Evolutionary conservation across 2,113 vertebrate species (phyloP).

Genomic region (Macaca mulatta): DNA sequence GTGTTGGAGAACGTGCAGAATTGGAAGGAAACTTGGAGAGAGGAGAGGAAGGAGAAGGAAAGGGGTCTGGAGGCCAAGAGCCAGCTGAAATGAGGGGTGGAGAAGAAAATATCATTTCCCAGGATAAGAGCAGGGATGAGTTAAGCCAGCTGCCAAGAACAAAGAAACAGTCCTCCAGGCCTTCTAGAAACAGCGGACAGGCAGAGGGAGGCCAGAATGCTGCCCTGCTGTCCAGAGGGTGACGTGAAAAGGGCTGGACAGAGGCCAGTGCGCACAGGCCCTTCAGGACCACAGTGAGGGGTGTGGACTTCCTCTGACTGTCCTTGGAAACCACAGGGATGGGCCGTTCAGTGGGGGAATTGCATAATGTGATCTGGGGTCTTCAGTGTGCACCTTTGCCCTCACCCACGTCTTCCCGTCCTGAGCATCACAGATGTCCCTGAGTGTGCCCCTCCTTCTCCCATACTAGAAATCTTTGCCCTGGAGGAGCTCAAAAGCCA

Average conservation of each 20-base stretch:
- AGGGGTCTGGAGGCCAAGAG: background rate
- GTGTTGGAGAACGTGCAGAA: background rate
- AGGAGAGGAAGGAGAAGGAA: background rate
- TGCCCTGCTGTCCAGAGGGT: background rate
- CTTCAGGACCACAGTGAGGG: background rate
- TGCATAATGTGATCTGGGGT: background rate
- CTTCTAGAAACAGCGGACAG: background rate
- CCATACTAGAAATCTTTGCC: background rate
- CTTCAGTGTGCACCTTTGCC: too few relatives aligned
- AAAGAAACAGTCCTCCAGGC: too few relatives aligned
- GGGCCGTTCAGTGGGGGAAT: too few relatives aligned
- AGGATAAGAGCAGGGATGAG: background rate
- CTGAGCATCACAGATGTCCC: background rate
- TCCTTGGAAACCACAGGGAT: background rate
- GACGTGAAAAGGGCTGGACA: background rate
- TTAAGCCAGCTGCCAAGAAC: background rate
- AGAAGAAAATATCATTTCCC: background rate
- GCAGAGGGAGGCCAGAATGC: background rate
- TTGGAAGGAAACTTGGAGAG: too few relatives aligned
- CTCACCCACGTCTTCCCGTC: rapidly evolving
- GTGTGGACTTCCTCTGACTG: background rate
- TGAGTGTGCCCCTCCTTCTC: background rate
- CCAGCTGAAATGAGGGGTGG: background rate
- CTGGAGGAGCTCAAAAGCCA: background rate
- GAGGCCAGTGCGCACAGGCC: too few relatives aligned